Conservation (phyloP, 1,140 invertebrate genomes). For the Tyrophagus putrescentiae region DNA sequence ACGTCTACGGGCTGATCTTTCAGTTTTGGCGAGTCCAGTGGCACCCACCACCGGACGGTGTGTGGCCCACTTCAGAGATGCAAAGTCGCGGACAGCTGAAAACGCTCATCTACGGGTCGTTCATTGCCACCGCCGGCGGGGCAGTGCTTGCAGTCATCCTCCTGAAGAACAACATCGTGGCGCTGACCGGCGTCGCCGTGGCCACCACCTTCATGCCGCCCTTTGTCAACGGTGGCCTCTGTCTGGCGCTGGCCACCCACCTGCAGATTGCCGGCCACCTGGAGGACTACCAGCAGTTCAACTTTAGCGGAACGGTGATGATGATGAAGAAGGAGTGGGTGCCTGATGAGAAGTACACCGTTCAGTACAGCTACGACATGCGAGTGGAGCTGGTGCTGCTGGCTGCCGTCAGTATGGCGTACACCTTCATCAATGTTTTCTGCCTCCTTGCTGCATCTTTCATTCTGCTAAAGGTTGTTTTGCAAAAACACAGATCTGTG, state of each 20-base stretch:
- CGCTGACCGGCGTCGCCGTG: slow-evolving; percentile 71
- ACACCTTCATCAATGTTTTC: slow-evolving; percentile 64
- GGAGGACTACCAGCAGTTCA: background rate
- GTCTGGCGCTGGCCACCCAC: slow-evolving; percentile 23
- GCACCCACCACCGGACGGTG: slow-evolving; percentile 17
- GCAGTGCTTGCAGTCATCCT: slow-evolving; percentile 65
- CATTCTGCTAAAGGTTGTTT: slow-evolving; percentile 52
- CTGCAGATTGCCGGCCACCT: slow-evolving; percentile 8
- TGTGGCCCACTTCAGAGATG: slow-evolving; percentile 24
- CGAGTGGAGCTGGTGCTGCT: slow-evolving; percentile 57
- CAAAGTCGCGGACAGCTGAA: slow-evolving; percentile 41
- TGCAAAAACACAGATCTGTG: background rate
- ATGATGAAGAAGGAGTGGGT: slow-evolving; percentile 20
- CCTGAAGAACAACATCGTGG: slow-evolving; percentile 65
- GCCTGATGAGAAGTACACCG: slow-evolving; percentile 30
- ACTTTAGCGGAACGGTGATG: background rate
- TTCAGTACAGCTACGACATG: slow-evolving; percentile 51
- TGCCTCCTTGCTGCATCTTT: slow-evolving; percentile 67
- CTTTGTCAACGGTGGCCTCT: slow-evolving; percentile 51
- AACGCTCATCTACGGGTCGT: slow-evolving; percentile 46
- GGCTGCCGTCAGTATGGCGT: slow-evolving; percentile 56
- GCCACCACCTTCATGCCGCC: slow-evolving; percentile 69
- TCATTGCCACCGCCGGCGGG: slow-evolving; percentile 53
- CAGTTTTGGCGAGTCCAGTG: slow-evolving; percentile 11
- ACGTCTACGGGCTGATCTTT: slow-evolving; percentile 26